phyloP scores from a whole-genome alignment of 2,888 invertebrate genomes.

The Drosophila bunnanda region DNA sequence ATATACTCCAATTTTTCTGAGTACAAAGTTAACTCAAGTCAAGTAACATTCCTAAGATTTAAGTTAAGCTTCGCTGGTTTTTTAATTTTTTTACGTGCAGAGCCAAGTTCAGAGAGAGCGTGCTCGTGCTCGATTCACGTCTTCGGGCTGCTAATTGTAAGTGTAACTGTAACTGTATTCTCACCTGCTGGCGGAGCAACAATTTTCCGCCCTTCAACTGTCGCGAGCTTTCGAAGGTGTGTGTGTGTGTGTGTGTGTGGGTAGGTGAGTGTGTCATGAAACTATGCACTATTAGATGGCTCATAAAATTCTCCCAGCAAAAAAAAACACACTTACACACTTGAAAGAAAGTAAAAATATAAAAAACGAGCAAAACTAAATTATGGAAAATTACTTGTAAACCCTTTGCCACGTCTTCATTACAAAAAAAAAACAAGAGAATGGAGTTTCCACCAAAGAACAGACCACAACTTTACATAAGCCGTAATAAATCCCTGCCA shows the following conservation, averaged over 20 bases:
- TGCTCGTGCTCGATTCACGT: constrained; percentile 19
- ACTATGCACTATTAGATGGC: constrained; percentile 34
- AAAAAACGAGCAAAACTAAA: constrained; percentile 15
- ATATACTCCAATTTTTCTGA: not conserved
- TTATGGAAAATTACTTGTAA: constrained; percentile 34
- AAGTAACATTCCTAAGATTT: not conserved
- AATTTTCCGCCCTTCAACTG: constrained; percentile 55
- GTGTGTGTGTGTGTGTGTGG: constrained; percentile 12
- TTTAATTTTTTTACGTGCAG: not conserved
- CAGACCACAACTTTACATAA: constrained; percentile 10
- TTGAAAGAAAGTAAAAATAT: constrained; percentile 4
- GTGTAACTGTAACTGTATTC: constrained; percentile 32
- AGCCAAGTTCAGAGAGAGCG: constrained; percentile 8
- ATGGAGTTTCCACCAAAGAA: constrained; percentile 2
- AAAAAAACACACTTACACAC: constrained; percentile 18
- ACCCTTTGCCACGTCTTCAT: constrained; percentile 12
- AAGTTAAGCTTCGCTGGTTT: not conserved
- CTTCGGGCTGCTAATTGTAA: constrained; percentile 53
- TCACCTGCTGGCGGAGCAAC: constrained; percentile 58
- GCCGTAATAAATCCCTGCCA: constrained; percentile 35
- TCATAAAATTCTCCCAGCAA: constrained; percentile 42
- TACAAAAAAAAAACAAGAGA: not conserved
- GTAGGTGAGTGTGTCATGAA: constrained; percentile 22
- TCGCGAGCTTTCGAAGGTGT: constrained; percentile 2
- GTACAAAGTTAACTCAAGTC: not conserved